Evolutionary conservation across 1,140 invertebrate species (phyloP).

Genomic region (Acyrthosiphon pisum): DNA sequence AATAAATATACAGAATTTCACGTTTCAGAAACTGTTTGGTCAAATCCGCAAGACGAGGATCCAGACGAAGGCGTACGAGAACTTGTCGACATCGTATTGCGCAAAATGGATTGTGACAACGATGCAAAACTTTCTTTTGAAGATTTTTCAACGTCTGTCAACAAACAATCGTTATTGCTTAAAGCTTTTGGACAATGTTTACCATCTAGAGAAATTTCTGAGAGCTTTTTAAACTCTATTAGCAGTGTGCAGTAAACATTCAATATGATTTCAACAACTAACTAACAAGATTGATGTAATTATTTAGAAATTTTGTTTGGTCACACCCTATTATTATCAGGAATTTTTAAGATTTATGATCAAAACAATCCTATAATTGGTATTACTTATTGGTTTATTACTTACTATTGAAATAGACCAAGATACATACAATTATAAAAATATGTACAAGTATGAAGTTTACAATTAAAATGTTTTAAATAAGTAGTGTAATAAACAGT

Average conservation of each 20-base stretch:
- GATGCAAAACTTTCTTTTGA: constrained; percentile 80
- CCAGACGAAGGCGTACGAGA: constrained; percentile 91
- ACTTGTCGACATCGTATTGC: constrained; percentile 82
- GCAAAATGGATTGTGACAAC: constrained; percentile 84
- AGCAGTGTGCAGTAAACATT: constrained; percentile 65
- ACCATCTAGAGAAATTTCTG: constrained; percentile 72
- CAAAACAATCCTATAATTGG: background rate
- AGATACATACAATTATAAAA: background rate
- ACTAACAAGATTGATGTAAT: background rate
- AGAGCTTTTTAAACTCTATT: constrained; percentile 68
- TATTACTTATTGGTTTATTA: background rate
- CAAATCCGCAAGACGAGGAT: constrained; percentile 83
- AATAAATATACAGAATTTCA: background rate
- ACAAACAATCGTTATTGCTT: constrained; percentile 78
- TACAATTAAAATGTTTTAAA: background rate
- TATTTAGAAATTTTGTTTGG: background rate
- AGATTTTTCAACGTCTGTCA: constrained; percentile 78
- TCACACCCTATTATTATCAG: background rate
- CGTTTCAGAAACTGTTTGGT: constrained; percentile 74
- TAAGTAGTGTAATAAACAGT: background rate
- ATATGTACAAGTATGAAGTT: background rate
- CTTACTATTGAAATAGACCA: background rate
- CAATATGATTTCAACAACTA: background rate
- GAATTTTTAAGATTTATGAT: background rate
- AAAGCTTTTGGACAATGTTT: constrained; percentile 90